Percentiles rank a stretch among this genome's conserved stretches.
Conservation (phyloP, 2,113 vertebrate species). For the Datnioides undecimradiatus region DNA sequence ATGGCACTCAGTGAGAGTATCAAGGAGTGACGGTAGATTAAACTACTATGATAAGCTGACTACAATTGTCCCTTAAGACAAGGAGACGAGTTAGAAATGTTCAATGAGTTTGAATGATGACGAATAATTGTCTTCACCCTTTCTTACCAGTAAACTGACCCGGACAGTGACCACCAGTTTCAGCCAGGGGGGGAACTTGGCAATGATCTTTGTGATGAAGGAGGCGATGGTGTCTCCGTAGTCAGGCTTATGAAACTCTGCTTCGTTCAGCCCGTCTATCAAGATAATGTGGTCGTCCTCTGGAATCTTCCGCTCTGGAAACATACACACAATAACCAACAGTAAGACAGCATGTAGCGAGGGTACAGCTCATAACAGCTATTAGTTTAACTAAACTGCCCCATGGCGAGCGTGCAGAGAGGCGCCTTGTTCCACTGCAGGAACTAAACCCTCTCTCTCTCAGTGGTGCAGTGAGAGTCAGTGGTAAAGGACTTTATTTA, state of each 20-base stretch:
- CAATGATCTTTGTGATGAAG: slow-evolving; percentile 93
- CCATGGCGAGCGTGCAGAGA: neutral
- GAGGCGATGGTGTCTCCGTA: slow-evolving; percentile 97
- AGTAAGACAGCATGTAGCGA: neutral
- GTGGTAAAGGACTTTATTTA: neutral
- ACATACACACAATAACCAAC: slow-evolving; percentile 29
- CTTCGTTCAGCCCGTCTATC: slow-evolving; percentile 97
- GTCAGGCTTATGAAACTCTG: slow-evolving; percentile 99
- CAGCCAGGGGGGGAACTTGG: slow-evolving; percentile 94
- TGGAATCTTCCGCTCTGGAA: slow-evolving; percentile 93
- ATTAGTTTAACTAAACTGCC: neutral
- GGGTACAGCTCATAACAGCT: neutral
- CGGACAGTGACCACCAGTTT: slow-evolving; percentile 96
- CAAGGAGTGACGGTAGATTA: slow-evolving; percentile 7
- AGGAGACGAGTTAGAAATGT: neutral
- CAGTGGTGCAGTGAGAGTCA: slow-evolving; percentile 4
- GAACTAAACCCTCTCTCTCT: slow-evolving; percentile 32
- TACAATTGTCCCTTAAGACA: neutral
- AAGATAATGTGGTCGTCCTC: slow-evolving; percentile 96
- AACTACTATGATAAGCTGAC: neutral
- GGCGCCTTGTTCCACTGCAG: slow-evolving; percentile 12
- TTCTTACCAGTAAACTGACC: slow-evolving; percentile 92
- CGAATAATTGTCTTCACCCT: neutral
- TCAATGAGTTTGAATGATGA: neutral
- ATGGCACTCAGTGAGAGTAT: slow-evolving; percentile 21